These are phyloP conservation scores for Sprattus sprattus DNA, from an alignment of 2,113 vertebrate species.

Conservation along the genomic window DNA sequence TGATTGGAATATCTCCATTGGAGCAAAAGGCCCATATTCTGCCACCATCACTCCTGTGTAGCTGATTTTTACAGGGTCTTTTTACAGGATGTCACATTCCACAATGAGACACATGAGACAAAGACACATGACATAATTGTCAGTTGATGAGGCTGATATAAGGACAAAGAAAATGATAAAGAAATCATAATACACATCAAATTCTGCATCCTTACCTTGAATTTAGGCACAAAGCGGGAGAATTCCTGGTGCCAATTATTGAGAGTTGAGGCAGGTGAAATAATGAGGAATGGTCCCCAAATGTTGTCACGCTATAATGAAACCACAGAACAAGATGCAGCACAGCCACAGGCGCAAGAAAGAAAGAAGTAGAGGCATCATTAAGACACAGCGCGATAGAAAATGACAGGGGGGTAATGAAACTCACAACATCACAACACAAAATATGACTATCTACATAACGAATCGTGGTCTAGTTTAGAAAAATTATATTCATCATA, in stretches of 20 bases:
- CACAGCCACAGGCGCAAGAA: slow-evolving; percentile 26
- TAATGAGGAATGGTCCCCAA: slow-evolving; percentile 98
- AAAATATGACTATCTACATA: no score
- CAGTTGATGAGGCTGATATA: not conserved
- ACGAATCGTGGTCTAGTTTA: no score
- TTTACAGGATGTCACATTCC: no score
- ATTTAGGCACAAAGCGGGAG: slow-evolving; percentile 96
- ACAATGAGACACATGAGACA: no score
- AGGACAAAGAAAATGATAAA: not conserved
- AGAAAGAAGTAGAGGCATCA: slow-evolving; percentile 21
- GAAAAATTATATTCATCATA: no score
- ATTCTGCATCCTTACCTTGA: slow-evolving; percentile 82
- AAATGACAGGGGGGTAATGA: not conserved
- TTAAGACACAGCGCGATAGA: not conserved
- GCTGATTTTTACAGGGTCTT: no score
- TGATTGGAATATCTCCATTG: no score
- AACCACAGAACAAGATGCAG: slow-evolving; percentile 21
- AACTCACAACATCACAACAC: no score
- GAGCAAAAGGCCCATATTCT: no score
- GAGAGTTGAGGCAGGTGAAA: slow-evolving; percentile 96
- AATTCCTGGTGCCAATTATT: slow-evolving; percentile 99
- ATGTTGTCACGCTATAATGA: slow-evolving; percentile 87
- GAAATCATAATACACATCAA: not conserved
- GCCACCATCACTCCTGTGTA: no score
- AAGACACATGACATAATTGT: not conserved